Base-by-base conservation (phyloP, 2,888 invertebrate species). In the Eulithis testata region DNA sequence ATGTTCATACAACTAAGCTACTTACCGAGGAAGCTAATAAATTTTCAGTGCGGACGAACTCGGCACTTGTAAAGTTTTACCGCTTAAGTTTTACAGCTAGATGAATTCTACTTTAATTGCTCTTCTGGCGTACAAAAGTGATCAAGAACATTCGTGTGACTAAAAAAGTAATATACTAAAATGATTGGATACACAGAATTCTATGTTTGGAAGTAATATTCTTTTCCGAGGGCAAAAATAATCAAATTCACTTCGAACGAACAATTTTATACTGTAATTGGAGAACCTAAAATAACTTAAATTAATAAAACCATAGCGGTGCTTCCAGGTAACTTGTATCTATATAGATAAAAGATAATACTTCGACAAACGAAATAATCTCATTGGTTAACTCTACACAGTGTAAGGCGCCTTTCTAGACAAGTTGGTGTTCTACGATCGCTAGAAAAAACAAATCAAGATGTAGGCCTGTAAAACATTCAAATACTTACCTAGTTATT, bases 1-100 rank as follows among this genome's bases (percentile, higher is more conserved):
- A 31, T 1, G 12, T 47, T 14, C 47, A 47, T 47, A 14, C 12
- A 52, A 3, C 52, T 31, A 52, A 52, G 36, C 3, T 52, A 51
- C 37, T 44, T 52, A 21, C 6, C 40, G 40, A 9, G 40, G 40
- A 40, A 40, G 21, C 40, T 53, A 40, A 40, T 53, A 53, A 40
- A 53, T 53, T 53, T 14, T 0, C 53, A 53, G 53, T 53, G 53
- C 21, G 12, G 43, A 54, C 21, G 43, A 54, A 43, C 43, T 54
- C 43, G 8, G 14, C 11, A 36, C 37, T 43, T 43, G 21, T 21
- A 40, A 53, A 57, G 47, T 58, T 49, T 40, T 50, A 58, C 49
- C 14, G 45, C 36, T 37, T 36, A 45, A 45, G 56, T 56, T 45
- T 56, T 36, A 57, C 57, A 57, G 14, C 57, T 21, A 49, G 47